Conservation (phyloP, 2,797 vertebrate genomes). For the Mus spretus region DNA sequence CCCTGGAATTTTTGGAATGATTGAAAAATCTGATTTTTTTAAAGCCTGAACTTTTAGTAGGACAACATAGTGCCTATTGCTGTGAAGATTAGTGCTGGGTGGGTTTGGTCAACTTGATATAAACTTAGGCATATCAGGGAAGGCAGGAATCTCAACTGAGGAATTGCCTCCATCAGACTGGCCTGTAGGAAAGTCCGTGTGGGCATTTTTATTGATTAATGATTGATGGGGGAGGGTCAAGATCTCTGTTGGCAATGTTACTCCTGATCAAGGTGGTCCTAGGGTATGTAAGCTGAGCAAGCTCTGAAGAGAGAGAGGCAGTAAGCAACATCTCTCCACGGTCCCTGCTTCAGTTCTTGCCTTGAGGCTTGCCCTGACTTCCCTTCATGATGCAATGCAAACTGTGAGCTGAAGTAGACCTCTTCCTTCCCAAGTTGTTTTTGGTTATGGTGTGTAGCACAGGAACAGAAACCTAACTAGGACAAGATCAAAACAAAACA, state of each 20-base stretch:
- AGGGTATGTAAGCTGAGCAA: not conserved
- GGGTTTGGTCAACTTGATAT: not conserved
- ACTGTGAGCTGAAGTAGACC: not conserved
- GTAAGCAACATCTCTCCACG: not conserved
- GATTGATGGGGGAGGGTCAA: not conserved
- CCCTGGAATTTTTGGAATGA: not conserved
- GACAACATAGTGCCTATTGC: not conserved
- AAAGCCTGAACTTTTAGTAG: not conserved
- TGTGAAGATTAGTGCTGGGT: not conserved
- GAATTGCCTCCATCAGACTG: not conserved
- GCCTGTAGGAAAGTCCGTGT: not conserved
- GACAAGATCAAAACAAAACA: not conserved
- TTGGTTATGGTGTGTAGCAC: not conserved
- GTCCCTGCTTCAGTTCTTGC: not conserved
- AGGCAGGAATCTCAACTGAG: not conserved
- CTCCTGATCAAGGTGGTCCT: not conserved
- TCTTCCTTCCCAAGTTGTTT: not conserved
- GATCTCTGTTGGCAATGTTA: not conserved
- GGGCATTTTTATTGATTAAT: not conserved
- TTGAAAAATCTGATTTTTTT: slow-evolving; percentile 26
- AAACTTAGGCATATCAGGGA: not conserved
- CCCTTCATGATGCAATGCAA: not conserved
- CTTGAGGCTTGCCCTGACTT: not conserved
- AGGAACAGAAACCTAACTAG: not conserved
- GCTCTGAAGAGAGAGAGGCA: not conserved